Conservation (phyloP, 2,113 vertebrate genomes). For the Ictalurus punctatus region DNA sequence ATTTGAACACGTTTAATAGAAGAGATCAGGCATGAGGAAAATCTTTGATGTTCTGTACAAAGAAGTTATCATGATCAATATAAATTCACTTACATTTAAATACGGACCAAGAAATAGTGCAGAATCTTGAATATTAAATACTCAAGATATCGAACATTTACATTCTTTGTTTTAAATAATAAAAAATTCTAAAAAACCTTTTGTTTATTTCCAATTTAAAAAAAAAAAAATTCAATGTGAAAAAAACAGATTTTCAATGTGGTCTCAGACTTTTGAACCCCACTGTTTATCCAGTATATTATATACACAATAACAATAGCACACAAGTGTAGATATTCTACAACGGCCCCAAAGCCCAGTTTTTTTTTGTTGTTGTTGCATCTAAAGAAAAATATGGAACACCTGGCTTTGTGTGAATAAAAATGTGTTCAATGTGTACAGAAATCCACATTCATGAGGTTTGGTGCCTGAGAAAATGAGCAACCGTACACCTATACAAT, state of each 20-base stretch:
- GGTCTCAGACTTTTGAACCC: neutral
- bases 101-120: neutral
- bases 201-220: neutral
- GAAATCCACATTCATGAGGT: constrained; percentile 62
- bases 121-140: neutral
- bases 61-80: neutral
- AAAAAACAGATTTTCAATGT: neutral
- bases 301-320: constrained; percentile 1
- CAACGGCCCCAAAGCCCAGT: neutral
- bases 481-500: constrained; percentile 56
- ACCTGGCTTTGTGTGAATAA: neutral
- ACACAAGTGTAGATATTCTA: constrained; percentile 30
- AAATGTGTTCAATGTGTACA: constrained; percentile 16
- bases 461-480: constrained; percentile 67
- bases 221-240: neutral
- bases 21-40: neutral
- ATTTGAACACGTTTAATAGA: neutral
- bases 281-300: neutral
- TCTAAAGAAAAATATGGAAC: neutral
- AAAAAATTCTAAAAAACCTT: neutral
- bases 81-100: neutral
- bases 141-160: neutral
- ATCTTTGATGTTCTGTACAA: neutral
- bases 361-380: neutral
- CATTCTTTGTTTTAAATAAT: neutral